Evolutionary conservation across 2,797 vertebrate species (phyloP), one percentile per base, ranked within the genome.

Genomic region (Bradypodion pumilum): DNA sequence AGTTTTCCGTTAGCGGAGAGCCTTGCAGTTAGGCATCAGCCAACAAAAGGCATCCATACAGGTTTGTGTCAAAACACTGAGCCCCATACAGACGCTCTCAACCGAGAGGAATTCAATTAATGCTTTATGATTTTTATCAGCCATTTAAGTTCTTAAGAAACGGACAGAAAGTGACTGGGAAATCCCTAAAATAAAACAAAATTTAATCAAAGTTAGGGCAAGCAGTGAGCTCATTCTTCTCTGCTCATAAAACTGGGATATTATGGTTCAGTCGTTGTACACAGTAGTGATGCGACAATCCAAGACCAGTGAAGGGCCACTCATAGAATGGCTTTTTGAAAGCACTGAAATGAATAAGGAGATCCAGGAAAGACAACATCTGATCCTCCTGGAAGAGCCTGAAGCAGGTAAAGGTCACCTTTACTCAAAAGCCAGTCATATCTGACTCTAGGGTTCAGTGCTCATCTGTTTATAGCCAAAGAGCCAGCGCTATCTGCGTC

Each of bases 101-200:
- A 44, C 10, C 9, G 40, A 72, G 2, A 46, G 19, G 66, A 66
- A 65, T 32, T 63, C 29, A 37, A 49, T 35, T 44, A 32, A 78
- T 46, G 42, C n/a, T 35, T n/a, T 79, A 13, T 16, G 5, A 25
- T 46, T 32, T 90, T 89, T 87, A 75, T 84, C 81, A 2, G 66
- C n/a, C n/a, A 21, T 59, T 83, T 23, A 78, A 46, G 7, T 65
- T 42, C 59, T 27, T 29, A 2, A 78, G 8, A 60, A 86, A 77
- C 84, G 0, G 72, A 86, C 75, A 77, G 37, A 0, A 73, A 84
- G 80, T 35, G 42, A 70, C 73, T 19, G 0, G 0, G 74, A 83
- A 84, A 88, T 88, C 90, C 89, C 83, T 90, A 87, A 89, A 91
- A n/a, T n/a, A n/a, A 81, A 88, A n/a, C 52, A 56, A 13, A 56